These are phyloP conservation scores for Antennarius striatus DNA, from an alignment of 2,113 vertebrate genomes.

Conservation along the genomic window DNA sequence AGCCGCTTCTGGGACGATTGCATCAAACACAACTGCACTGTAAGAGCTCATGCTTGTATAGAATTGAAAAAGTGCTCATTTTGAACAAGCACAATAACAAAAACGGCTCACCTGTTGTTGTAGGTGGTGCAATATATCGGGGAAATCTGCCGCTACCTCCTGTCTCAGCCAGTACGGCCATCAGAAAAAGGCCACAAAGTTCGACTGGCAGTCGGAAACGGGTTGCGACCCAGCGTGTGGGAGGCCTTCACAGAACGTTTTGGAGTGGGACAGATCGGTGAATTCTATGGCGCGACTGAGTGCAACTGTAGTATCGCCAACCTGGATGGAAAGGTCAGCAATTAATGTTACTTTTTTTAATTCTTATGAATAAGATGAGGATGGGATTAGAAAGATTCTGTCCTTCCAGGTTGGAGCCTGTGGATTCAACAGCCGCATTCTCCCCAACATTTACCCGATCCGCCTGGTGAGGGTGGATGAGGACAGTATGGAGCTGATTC, in stretches of 20 bases:
- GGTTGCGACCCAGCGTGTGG: conserved; percentile 89
- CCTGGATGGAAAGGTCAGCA: conserved; percentile 88
- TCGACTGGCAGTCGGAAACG: conserved; percentile 89
- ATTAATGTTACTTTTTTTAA: neutral
- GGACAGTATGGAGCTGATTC: conserved; percentile 86
- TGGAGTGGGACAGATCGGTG: conserved; percentile 84
- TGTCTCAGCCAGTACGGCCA: conserved; percentile 85
- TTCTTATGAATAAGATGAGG: neutral
- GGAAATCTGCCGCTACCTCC: conserved; percentile 92
- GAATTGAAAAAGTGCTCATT: conserved; percentile 11
- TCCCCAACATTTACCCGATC: conserved; percentile 88
- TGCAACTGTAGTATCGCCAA: conserved; percentile 97
- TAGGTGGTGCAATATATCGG: conserved; percentile 95
- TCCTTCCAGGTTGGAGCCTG: conserved; percentile 84
- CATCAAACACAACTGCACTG: conserved; percentile 89
- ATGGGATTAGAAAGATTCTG: conserved; percentile 4
- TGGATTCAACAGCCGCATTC: conserved; percentile 90
- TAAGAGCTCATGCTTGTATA: conserved; percentile 66
- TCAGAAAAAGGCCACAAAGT: conserved; percentile 83
- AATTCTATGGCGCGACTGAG: conserved; percentile 94
- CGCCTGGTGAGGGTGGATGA: conserved; percentile 88
- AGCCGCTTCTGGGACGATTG: conserved; percentile 96
- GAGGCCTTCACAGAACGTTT: conserved; percentile 89
- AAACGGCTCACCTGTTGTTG: neutral
- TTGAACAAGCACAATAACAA: neutral